Conservation (phyloP, 2,797 vertebrate genomes). For the Diplodus sargus region DNA sequence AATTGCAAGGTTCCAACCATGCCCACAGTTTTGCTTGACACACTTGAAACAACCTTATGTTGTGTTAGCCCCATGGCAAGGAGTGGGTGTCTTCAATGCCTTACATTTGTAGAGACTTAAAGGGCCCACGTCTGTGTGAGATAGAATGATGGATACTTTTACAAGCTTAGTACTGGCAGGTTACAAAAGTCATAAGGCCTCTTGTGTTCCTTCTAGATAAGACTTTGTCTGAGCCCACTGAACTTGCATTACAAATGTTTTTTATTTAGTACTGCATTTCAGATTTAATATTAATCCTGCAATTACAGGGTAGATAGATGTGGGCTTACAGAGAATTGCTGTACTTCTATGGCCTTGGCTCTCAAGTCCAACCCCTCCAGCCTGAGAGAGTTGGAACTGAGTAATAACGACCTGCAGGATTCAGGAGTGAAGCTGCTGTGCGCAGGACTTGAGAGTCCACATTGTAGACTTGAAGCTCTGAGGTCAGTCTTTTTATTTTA, state of each 20-base stretch:
- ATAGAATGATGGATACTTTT: background rate
- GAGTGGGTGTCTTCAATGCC: background rate
- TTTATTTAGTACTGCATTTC: background rate
- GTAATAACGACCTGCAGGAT: slow-evolving; percentile 39
- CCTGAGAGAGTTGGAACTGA: slow-evolving; percentile 39
- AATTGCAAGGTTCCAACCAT: too few relatives aligned
- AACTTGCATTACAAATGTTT: background rate
- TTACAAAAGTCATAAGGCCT: background rate
- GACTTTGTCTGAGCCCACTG: background rate
- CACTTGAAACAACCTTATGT: too few relatives aligned
- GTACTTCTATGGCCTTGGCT: slow-evolving; percentile 4
- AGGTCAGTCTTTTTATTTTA: slow-evolving; percentile 11
- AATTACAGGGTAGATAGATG: slow-evolving; percentile 33
- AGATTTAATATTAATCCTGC: background rate
- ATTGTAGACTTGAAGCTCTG: slow-evolving; percentile 18
- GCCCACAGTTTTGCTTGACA: too few relatives aligned
- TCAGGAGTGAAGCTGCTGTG: slow-evolving; percentile 32
- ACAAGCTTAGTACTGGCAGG: too few relatives aligned
- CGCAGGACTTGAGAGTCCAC: slow-evolving; percentile 13
- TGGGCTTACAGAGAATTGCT: slow-evolving; percentile 28
- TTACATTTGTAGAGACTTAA: background rate
- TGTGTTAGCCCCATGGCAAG: too few relatives aligned
- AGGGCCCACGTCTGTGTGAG: background rate
- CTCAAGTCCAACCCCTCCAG: slow-evolving; percentile 13
- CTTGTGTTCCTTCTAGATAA: background rate